A percentile compares a stretch with the other conserved stretches of the same genome.
Conservation (phyloP, 2,113 vertebrate genomes). For the Coryphaenoides rupestris region DNA sequence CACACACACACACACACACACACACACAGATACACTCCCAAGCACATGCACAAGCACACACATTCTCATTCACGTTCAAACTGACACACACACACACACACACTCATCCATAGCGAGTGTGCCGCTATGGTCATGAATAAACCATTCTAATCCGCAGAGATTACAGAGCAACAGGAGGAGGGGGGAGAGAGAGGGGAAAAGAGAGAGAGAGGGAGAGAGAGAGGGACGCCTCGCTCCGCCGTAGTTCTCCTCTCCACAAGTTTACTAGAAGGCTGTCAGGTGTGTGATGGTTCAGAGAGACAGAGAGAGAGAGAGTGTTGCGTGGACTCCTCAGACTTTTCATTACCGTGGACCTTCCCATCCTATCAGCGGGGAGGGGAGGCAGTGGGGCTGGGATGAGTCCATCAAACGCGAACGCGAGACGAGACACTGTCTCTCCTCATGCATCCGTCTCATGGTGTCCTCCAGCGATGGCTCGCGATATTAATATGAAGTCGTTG, state of each 20-base stretch:
- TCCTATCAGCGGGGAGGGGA: conserved; percentile 9
- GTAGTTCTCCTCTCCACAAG: conserved; percentile 50
- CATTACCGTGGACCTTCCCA: conserved; percentile 11
- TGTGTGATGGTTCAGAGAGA: conserved; percentile 51
- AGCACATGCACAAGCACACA: neutral
- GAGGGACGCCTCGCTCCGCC: conserved; percentile 48
- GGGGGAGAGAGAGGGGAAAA: conserved; percentile 37
- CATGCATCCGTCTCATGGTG: too few relatives aligned
- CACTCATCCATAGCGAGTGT: conserved; percentile 32
- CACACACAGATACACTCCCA: too few relatives aligned
- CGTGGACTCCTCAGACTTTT: conserved; percentile 38
- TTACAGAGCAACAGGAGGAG: conserved; percentile 57
- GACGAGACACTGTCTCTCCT: too few relatives aligned
- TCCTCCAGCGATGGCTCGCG: too few relatives aligned
- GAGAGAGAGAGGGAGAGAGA: conserved; percentile 32
- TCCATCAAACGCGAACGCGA: neutral
- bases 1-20: conserved; percentile 24
- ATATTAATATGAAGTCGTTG: too few relatives aligned
- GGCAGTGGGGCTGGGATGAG: neutral
- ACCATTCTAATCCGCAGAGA: conserved; percentile 72
- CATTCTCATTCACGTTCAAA: conserved; percentile 37
- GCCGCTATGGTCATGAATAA: conserved; percentile 71
- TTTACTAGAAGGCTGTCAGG: conserved; percentile 49
- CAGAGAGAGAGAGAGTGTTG: too few relatives aligned
- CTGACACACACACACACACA: conserved; percentile 23